Base-by-base conservation (phyloP, 2,888 invertebrate genomes). In the Trachelus tabidus region DNA sequence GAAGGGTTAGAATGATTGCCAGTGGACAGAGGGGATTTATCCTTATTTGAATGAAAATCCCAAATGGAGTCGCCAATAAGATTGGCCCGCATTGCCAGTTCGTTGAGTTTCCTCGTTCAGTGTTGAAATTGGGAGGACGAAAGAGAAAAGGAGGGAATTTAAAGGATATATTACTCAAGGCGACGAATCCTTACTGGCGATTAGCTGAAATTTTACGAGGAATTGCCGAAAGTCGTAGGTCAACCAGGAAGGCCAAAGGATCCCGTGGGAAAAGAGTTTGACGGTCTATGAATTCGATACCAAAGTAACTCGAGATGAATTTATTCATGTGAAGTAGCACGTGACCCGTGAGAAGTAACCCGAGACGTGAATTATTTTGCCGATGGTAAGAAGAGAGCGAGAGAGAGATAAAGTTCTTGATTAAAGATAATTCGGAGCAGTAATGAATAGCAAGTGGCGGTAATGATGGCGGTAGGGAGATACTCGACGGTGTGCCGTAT, bases 1-100 rank as follows among this genome's bases (percentile, higher is more conserved):
- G 80, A 82, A 83, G 81, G 84, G 82, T 82, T 81, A 78, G 78
- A 79, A 78, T 81, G 73, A 81, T 79, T 81, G 79, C 76, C 69
- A 79, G 75, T 73, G 37, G 73, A 77, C 73, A 68, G 76, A 40
- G 77, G 77, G 76, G 77, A 79, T 78, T 81, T 82, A 76, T 69
- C 71, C 78, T 76, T 79, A 78, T 78, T 78, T 78, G 78, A 78
- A 78, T 78, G 75, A 78, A 78, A 78, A 75, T 78, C 75, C 73
- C 76, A 75, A 76, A 69, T 75, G 15, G 74, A 56, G 75, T 74
- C 75, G 37, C 69, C 6, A 69, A 71, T 71, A 71, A 71, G 71
- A 71, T 71, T 33, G 71, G 31, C 71, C 71, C 71, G 15, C 15
- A 31, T 33, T 71, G 71, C 71, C 71, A 33, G 31, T 15, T 23